A percentile compares a stretch with the other conserved stretches of the same genome.
Conservation (phyloP, 2,797 vertebrate species). For the Poeciliopsis paucimaculata region DNA sequence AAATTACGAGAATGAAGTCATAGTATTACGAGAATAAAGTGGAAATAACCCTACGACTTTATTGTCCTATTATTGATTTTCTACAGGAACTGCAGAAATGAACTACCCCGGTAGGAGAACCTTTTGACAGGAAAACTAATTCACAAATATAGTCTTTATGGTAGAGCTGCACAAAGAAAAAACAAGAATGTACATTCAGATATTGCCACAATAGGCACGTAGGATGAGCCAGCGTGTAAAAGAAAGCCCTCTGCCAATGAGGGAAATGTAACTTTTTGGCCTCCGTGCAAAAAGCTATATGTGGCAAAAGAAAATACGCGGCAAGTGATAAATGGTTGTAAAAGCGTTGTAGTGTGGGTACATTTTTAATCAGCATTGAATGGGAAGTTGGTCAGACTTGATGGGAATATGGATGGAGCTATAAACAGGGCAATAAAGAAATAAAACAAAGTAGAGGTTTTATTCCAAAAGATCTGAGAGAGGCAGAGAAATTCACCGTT, state of each 20-base stretch:
- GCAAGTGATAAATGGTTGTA: background rate
- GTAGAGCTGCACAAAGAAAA: too few relatives aligned
- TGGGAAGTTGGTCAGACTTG: background rate
- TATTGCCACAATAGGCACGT: background rate
- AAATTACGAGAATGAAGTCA: too few relatives aligned
- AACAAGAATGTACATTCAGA: background rate
- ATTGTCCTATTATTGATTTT: background rate
- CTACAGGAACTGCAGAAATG: background rate
- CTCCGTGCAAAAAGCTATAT: background rate
- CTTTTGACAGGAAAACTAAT: background rate
- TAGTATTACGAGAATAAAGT: too few relatives aligned
- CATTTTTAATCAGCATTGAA: background rate
- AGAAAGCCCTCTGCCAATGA: background rate
- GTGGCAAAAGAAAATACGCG: background rate
- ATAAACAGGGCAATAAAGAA: background rate
- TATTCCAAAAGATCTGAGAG: background rate
- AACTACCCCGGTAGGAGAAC: background rate
- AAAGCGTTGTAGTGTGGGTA: background rate
- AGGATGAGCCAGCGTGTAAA: background rate
- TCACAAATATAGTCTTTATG: background rate
- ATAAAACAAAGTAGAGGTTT: background rate
- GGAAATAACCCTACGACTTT: too few relatives aligned
- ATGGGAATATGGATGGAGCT: background rate
- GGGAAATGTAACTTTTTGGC: background rate
- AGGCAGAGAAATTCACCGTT: background rate